Conservation (phyloP, 2,888 invertebrate genomes). For the Clunio marinus region DNA sequence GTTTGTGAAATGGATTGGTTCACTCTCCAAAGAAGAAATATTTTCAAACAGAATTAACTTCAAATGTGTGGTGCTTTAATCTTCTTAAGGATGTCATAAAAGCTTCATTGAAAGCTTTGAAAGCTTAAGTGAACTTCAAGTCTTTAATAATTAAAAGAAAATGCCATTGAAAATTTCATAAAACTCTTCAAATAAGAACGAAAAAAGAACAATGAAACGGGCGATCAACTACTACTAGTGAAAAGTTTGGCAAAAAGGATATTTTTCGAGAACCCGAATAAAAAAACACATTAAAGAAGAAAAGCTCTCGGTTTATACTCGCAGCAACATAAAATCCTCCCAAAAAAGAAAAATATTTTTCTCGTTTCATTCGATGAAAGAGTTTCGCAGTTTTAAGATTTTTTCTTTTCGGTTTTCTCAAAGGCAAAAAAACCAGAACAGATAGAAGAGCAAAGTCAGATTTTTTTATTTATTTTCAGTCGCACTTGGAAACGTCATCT, state of each 20-base stretch:
- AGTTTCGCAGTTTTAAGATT: constrained; percentile 37
- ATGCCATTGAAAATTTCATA: too few relatives aligned
- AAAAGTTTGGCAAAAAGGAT: not conserved
- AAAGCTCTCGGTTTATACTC: constrained; percentile 8
- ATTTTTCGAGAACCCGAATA: not conserved
- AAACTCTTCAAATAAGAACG: too few relatives aligned
- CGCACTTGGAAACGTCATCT: not conserved
- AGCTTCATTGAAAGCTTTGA: too few relatives aligned
- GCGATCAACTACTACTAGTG: too few relatives aligned
- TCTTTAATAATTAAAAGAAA: too few relatives aligned
- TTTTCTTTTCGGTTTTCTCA: constrained; percentile 34
- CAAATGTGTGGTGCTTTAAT: too few relatives aligned
- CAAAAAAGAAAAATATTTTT: not conserved
- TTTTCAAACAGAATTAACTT: too few relatives aligned
- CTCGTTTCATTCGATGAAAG: constrained; percentile 29
- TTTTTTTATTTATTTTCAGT: constrained; percentile 1
- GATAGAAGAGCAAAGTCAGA: constrained; percentile 8
- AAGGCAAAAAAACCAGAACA: not conserved
- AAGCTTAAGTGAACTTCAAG: too few relatives aligned
- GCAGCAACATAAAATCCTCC: not conserved
- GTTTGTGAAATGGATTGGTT: too few relatives aligned
- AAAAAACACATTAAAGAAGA: not conserved
- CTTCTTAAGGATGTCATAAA: too few relatives aligned
- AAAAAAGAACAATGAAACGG: too few relatives aligned
- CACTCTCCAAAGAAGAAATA: too few relatives aligned